phyloP scores from a whole-genome alignment of 2,888 invertebrate species.

The Gortyna flavago region DNA sequence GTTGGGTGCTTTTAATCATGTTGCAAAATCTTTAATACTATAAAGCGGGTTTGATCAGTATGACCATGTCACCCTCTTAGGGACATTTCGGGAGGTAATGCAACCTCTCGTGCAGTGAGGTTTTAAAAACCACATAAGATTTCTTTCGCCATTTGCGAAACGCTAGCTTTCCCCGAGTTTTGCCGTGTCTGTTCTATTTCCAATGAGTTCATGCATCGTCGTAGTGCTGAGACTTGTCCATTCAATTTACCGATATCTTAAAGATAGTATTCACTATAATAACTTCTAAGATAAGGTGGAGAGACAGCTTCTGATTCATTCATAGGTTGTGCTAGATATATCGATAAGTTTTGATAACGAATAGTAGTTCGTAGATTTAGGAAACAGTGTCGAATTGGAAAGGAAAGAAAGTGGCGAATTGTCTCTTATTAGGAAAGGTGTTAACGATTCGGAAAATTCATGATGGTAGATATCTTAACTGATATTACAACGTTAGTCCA shows the following conservation, averaged over 20 bases:
- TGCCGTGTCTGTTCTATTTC: neutral
- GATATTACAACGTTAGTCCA: neutral
- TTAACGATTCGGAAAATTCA: neutral
- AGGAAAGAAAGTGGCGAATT: slow-evolving; percentile 3
- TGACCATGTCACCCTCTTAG: no score
- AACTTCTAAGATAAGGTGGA: slow-evolving; percentile 46
- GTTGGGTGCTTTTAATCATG: no score
- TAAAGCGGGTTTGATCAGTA: no score
- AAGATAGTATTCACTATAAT: slow-evolving; percentile 46
- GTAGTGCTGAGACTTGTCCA: slow-evolving; percentile 7
- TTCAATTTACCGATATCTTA: slow-evolving; percentile 45
- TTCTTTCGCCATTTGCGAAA: neutral
- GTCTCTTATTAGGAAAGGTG: neutral
- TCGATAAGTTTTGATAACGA: slow-evolving; percentile 42
- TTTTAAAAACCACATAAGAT: neutral
- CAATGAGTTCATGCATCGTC: slow-evolving; percentile 1
- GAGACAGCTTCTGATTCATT: slow-evolving; percentile 46
- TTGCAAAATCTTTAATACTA: no score
- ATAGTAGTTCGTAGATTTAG: neutral
- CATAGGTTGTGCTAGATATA: slow-evolving; percentile 11
- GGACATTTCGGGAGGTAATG: no score
- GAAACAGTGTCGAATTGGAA: slow-evolving; percentile 41
- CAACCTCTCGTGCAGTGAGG: no score
- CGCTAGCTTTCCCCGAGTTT: neutral
- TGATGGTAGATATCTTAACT: neutral